Conservation (phyloP, 92 coral and sea anemone species). For the Plumapathes pennacea region DNA sequence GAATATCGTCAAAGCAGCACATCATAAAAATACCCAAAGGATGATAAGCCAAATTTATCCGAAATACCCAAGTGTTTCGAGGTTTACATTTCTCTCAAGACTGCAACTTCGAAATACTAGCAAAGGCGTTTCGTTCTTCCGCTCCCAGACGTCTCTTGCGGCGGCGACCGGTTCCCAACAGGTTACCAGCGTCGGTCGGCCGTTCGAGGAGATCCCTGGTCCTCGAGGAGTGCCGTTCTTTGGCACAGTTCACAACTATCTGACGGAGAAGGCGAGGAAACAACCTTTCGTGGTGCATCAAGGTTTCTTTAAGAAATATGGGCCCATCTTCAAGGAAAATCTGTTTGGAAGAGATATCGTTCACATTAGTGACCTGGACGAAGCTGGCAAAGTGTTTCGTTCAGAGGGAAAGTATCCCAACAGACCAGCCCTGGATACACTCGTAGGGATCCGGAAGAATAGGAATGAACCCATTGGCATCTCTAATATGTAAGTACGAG, state of each 20-base stretch:
- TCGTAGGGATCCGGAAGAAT: constrained; percentile 5
- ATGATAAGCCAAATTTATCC: too few species aligned
- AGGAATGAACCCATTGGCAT: constrained; percentile 7
- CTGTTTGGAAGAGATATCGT: constrained; percentile 6
- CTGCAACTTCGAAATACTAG: too few species aligned
- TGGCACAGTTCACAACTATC: background rate
- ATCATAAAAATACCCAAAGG: too few species aligned
- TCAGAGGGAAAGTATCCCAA: constrained; percentile 48
- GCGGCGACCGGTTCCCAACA: too few species aligned
- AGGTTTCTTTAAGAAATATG: constrained; percentile 31
- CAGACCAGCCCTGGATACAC: constrained; percentile 19
- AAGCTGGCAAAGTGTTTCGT: constrained; percentile 27
- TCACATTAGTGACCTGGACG: constrained; percentile 37
- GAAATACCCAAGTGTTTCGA: too few species aligned
- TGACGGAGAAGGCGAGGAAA: background rate
- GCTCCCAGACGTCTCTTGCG: too few species aligned
- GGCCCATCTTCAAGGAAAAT: constrained; percentile 44
- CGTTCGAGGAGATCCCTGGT: constrained; percentile 36
- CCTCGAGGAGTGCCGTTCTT: constrained; percentile 22
- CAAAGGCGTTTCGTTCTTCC: too few species aligned
- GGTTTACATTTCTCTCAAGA: too few species aligned
- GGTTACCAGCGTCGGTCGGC: too few species aligned
- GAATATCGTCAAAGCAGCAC: too few species aligned
- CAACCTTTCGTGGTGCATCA: too few species aligned
- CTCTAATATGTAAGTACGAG: too few species aligned